phyloP scores from a whole-genome alignment of 2,113 vertebrate species.

The Paratilapia polleni region DNA sequence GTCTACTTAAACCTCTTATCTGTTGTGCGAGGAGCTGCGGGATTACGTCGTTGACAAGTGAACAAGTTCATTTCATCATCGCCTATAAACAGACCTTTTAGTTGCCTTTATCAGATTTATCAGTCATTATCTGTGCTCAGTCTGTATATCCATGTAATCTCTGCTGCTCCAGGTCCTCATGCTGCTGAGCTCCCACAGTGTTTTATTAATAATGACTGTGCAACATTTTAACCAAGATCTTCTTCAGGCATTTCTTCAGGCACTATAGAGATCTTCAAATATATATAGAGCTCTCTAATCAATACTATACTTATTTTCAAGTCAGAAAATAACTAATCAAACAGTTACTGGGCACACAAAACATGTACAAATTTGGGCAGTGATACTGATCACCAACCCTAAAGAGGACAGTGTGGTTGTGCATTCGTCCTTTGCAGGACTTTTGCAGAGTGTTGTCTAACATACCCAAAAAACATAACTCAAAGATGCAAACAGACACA shows the following conservation, averaged over 20 bases:
- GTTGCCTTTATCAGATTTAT: background rate
- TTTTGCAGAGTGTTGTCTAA: background rate
- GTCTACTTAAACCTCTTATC: constrained; percentile 30
- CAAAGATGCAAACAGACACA: too few relatives aligned
- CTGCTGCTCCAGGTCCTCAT: background rate
- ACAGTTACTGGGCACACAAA: too few relatives aligned
- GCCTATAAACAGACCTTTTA: background rate
- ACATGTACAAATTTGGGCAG: background rate
- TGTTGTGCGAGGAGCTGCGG: background rate
- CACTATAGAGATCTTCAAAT: background rate
- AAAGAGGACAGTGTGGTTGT: background rate
- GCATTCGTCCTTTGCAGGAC: too few relatives aligned
- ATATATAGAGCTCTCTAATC: background rate
- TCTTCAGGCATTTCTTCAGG: background rate
- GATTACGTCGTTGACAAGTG: background rate
- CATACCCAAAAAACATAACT: too few relatives aligned
- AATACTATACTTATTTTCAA: background rate
- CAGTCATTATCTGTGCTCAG: background rate
- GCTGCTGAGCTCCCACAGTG: background rate
- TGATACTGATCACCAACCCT: background rate
- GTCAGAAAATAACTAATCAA: background rate
- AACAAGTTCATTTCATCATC: constrained; percentile 1
- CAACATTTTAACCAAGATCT: background rate
- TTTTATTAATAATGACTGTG: background rate
- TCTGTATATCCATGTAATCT: background rate